Conservation (phyloP, 2,113 vertebrate genomes). For the Aramus guarauna region DNA sequence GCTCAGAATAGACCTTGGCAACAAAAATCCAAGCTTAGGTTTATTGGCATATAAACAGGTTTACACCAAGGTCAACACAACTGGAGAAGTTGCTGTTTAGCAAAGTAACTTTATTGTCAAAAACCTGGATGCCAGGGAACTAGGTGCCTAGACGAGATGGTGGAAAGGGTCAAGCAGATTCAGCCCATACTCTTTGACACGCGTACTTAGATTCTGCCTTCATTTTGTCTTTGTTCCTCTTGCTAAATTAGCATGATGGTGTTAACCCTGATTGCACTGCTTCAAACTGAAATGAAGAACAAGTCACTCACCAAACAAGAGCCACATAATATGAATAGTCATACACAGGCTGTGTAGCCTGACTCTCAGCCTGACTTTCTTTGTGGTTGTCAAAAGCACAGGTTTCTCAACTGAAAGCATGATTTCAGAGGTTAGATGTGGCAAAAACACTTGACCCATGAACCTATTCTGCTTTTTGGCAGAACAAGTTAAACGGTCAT, state of each 20-base stretch:
- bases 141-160: neutral
- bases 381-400: neutral
- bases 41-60: neutral
- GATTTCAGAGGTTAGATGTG: neutral
- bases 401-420: neutral
- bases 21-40: neutral
- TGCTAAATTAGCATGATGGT: fast-evolving
- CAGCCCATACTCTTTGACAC: neutral
- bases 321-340: fast-evolving
- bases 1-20: neutral
- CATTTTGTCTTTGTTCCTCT: neutral
- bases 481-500: neutral
- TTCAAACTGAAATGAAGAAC: neutral
- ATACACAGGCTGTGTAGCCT: neutral
- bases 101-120: neutral
- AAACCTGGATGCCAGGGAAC: neutral
- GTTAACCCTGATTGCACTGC: neutral
- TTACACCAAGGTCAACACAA: neutral
- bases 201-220: neutral
- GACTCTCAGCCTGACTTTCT: neutral
- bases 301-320: neutral
- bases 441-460: neutral
- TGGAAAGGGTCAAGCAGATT: neutral
- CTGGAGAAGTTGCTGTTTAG: neutral
- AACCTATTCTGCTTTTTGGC: neutral